A percentile compares a stretch with the other conserved stretches of the same genome.
phyloP scores from a whole-genome alignment of 2,797 vertebrate species.

The Craterocephalus amniculus region DNA sequence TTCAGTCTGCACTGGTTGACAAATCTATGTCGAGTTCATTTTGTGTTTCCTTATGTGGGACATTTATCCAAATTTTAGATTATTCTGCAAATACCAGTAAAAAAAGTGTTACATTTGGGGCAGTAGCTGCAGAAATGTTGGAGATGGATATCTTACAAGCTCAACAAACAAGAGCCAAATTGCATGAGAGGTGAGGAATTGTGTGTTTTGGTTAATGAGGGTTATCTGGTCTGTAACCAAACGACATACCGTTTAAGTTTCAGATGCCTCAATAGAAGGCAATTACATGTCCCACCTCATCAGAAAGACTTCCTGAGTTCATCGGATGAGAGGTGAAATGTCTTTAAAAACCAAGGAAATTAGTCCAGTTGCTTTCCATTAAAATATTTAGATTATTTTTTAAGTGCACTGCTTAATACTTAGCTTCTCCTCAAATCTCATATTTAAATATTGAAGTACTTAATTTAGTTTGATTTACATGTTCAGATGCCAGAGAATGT shows the following conservation, averaged over 20 bases:
- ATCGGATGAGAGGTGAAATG: neutral
- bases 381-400: neutral
- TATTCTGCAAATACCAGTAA: neutral
- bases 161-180: neutral
- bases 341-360: neutral
- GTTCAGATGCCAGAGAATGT: slow-evolving; percentile 45
- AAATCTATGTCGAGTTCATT: neutral
- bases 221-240: slow-evolving; percentile 18
- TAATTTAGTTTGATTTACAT: slow-evolving; percentile 24
- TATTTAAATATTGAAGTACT: slow-evolving; percentile 36
- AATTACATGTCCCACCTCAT: neutral
- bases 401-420: neutral
- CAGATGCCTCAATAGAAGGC: neutral
- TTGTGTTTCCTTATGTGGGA: neutral
- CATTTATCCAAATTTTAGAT: neutral
- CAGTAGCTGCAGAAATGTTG: neutral
- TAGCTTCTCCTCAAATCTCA: slow-evolving; percentile 16
- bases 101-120: neutral
- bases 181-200: slow-evolving; percentile 9
- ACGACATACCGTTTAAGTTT: neutral
- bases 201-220: slow-evolving; percentile 14
- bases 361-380: neutral
- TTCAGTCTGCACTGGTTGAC: neutral
- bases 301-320: neutral
- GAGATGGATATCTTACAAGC: slow-evolving; percentile 11